phyloP scores from a whole-genome alignment of 2,888 invertebrate genomes.

The Beris morrisii region DNA sequence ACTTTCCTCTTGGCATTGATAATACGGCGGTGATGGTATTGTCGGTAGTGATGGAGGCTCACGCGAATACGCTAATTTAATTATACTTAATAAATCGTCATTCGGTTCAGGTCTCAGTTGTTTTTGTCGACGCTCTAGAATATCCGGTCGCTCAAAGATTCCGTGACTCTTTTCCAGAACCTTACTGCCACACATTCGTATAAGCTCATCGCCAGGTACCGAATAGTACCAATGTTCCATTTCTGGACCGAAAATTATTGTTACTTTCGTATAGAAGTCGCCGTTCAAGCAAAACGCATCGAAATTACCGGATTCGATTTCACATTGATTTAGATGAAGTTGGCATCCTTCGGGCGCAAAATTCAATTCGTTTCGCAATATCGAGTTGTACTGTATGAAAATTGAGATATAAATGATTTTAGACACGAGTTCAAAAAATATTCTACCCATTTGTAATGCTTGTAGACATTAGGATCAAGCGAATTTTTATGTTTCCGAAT shows the following conservation, averaged over 20 bases:
- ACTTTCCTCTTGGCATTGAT: neutral
- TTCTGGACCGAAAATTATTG: slow-evolving; percentile 16
- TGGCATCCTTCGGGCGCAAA: neutral
- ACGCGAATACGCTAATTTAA: neutral
- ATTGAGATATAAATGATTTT: neutral
- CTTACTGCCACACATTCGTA: slow-evolving; percentile 16
- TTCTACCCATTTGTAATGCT: slow-evolving; percentile 24
- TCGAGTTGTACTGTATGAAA: slow-evolving; percentile 14
- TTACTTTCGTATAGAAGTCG: slow-evolving; percentile 12
- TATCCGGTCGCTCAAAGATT: slow-evolving; percentile 1
- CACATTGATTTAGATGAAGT: slow-evolving; percentile 15
- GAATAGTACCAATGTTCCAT: slow-evolving; percentile 28
- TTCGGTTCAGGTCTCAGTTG: slow-evolving; percentile 21
- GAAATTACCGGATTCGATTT: slow-evolving; percentile 11
- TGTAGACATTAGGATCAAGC: slow-evolving; percentile 6
- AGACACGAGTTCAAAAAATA: neutral
- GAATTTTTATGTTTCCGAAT: neutral
- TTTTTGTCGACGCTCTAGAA: slow-evolving; percentile 2
- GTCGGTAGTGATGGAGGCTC: neutral
- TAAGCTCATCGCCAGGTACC: slow-evolving; percentile 4
- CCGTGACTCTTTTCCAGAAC: neutral
- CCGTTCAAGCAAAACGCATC: slow-evolving; percentile 20
- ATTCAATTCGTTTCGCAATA: slow-evolving; percentile 9
- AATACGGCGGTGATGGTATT: slow-evolving; percentile 7
- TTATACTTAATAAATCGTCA: slow-evolving; percentile 5